Conservation (phyloP, 2,797 vertebrate species). For the Chloroceryle amazona region DNA sequence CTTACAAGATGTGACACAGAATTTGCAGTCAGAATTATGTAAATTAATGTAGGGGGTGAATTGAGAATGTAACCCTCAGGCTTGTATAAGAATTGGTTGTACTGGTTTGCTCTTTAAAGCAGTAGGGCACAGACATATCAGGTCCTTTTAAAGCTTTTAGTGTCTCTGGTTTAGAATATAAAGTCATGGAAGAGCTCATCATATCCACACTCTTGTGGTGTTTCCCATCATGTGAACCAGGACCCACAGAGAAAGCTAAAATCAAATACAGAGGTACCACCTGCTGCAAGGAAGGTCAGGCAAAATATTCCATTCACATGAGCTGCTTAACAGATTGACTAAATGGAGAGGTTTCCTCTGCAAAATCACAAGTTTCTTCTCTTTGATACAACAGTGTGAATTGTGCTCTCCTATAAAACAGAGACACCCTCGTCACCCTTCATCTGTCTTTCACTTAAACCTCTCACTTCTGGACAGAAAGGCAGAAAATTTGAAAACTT, state of each 20-base stretch:
- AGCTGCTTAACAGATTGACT: neutral
- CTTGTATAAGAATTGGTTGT: neutral
- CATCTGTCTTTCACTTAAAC: neutral
- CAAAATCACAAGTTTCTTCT: neutral
- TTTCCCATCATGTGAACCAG: neutral
- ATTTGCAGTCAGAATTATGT: slow-evolving; percentile 46
- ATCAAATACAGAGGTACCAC: neutral
- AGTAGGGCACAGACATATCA: neutral
- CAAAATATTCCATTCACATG: neutral
- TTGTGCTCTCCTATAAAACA: neutral
- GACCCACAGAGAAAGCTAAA: neutral
- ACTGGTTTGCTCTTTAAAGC: neutral
- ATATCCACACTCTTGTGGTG: neutral
- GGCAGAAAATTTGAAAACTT: neutral
- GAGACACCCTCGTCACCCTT: neutral
- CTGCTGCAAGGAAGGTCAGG: neutral
- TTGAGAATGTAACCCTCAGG: slow-evolving; percentile 6
- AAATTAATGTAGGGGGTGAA: slow-evolving; percentile 26
- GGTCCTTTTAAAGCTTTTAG: neutral
- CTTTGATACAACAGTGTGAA: neutral
- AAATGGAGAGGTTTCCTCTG: neutral
- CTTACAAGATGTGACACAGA: neutral
- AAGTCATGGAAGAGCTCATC: neutral
- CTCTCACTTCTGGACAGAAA: neutral
- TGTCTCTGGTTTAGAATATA: neutral